Conservation (phyloP, 2,888 invertebrate genomes). For the Campoplex nolae region DNA sequence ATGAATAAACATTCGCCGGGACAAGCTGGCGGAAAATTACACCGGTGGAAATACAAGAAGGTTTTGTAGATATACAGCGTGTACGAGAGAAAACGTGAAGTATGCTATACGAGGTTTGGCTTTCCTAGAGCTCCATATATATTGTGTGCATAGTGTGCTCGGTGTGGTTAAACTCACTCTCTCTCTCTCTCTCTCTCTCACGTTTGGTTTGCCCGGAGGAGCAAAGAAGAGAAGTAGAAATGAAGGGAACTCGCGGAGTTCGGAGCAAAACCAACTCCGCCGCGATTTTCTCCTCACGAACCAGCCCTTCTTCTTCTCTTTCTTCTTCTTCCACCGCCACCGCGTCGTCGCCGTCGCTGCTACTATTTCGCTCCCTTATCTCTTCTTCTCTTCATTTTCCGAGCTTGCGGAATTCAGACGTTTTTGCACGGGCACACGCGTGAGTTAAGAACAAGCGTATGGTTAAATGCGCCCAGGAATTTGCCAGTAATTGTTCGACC, state of each 20-base stretch:
- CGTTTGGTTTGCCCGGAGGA: slow-evolving; percentile 1
- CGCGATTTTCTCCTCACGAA: slow-evolving; percentile 27
- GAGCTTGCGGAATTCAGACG: slow-evolving; percentile 64
- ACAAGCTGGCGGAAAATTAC: slow-evolving; percentile 79
- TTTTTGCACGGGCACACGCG: slow-evolving; percentile 53
- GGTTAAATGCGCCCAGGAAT: slow-evolving; percentile 60
- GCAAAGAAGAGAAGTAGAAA: slow-evolving; percentile 15
- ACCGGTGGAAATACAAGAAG: slow-evolving; percentile 75
- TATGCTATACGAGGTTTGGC: slow-evolving; percentile 26
- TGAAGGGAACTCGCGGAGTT: not conserved
- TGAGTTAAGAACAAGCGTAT: slow-evolving; percentile 49
- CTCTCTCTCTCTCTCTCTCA: not conserved
- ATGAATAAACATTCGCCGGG: slow-evolving; percentile 81
- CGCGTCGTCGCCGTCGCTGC: not conserved
- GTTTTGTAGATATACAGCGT: slow-evolving; percentile 32
- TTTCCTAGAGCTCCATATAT: slow-evolving; percentile 5
- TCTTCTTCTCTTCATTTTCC: slow-evolving; percentile 53
- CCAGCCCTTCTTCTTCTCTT: slow-evolving; percentile 25
- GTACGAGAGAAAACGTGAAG: slow-evolving; percentile 18
- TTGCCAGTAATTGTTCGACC: slow-evolving; percentile 56
- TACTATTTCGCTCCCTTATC: not conserved
- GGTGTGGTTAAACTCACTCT: slow-evolving; percentile 5
- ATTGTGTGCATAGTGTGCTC: slow-evolving; percentile 12
- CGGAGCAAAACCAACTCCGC: slow-evolving; percentile 51
- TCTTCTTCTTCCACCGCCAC: slow-evolving; percentile 41